Percentiles rank a stretch among this genome's conserved stretches.
phyloP scores from a whole-genome alignment of 2,113 vertebrate species.

The Amazona vittata region DNA sequence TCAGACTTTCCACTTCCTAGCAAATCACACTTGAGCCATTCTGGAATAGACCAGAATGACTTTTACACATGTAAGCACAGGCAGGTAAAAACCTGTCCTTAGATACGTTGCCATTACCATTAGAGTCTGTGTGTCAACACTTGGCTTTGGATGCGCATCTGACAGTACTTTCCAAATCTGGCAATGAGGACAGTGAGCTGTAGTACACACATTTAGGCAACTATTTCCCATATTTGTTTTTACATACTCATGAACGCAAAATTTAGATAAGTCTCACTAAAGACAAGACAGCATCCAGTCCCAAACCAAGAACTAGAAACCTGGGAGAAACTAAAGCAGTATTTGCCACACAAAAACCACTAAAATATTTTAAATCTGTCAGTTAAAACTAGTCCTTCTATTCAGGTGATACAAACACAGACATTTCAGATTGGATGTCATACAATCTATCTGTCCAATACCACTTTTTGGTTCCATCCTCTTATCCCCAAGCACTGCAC shows the following conservation, averaged over 20 bases:
- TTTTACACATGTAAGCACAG: background rate
- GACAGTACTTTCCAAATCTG: background rate
- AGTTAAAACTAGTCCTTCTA: background rate
- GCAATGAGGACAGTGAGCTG: background rate
- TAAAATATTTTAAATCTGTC: background rate
- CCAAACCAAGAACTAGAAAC: background rate
- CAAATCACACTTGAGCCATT: background rate
- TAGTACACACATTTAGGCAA: background rate
- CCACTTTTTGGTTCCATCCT: background rate
- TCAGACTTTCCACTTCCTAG: background rate
- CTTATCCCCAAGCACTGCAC: rapidly evolving
- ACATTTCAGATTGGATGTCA: background rate
- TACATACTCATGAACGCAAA: background rate
- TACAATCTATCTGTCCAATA: background rate
- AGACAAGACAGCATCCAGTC: background rate
- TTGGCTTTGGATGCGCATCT: background rate
- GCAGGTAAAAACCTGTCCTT: background rate
- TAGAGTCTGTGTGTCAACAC: background rate
- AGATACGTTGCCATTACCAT: background rate
- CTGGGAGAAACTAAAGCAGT: background rate
- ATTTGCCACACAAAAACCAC: background rate
- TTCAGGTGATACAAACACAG: background rate
- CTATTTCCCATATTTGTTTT: background rate
- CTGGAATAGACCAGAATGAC: background rate
- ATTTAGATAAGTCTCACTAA: background rate